Evolutionary conservation across 2,113 vertebrate genomes (phyloP).

Genomic region (Syrmaticus mikado): DNA sequence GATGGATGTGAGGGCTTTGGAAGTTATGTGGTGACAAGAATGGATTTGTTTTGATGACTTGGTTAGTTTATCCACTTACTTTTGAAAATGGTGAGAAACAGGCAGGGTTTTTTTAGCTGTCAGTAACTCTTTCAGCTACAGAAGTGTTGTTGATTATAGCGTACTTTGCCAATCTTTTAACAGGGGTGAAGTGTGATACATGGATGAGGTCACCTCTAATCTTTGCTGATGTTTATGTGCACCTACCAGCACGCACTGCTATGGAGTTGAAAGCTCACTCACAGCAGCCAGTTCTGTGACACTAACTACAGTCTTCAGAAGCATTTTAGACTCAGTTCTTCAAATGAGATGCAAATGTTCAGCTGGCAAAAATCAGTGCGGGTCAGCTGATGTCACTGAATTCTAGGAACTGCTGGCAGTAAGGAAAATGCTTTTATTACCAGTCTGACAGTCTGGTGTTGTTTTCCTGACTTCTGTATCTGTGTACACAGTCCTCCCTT

Average conservation of each 20-base stretch:
- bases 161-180: not conserved
- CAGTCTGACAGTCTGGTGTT: not conserved
- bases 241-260: not conserved
- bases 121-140: not conserved
- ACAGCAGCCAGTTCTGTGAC: not conserved
- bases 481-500: not conserved
- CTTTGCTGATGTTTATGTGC: not conserved
- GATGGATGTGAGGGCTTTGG: not conserved
- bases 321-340: not conserved
- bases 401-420: not conserved
- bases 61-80: not conserved
- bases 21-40: not conserved
- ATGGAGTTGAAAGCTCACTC: fast-evolving
- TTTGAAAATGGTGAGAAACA: not conserved
- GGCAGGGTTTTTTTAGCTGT: not conserved
- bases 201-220: not conserved
- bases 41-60: not conserved
- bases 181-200: fast-evolving
- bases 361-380: not conserved
- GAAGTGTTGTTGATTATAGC: not conserved
- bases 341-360: not conserved
- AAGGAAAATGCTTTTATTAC: not conserved
- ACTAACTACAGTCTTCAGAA: not conserved
- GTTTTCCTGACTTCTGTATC: not conserved
- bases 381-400: not conserved